These are phyloP conservation scores for Sebastes iracundus DNA, from an alignment of 2,797 vertebrate genomes.

Conservation along the genomic window DNA sequence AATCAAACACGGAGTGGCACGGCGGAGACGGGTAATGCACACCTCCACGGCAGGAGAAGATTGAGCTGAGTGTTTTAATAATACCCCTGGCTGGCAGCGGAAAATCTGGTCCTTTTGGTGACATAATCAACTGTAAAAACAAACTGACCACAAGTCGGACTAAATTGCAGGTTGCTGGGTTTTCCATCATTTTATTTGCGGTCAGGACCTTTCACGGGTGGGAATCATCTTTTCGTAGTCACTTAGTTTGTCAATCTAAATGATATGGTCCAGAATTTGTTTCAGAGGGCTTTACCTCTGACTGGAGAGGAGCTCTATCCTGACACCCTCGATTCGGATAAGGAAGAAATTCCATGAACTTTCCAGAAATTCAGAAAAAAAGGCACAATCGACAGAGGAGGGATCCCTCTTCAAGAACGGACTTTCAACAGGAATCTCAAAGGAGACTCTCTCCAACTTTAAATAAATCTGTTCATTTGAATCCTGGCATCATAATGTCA, in stretches of 20 bases:
- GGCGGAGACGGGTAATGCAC: conserved; percentile 19
- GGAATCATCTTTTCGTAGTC: neutral
- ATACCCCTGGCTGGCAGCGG: neutral
- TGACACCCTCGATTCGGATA: neutral
- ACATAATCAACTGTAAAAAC: conserved; percentile 40
- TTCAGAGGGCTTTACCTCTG: neutral
- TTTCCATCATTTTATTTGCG: conserved; percentile 2
- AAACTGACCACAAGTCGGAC: conserved; percentile 33
- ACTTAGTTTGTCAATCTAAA: conserved; percentile 9
- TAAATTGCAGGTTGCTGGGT: conserved; percentile 19
- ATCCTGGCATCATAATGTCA: neutral
- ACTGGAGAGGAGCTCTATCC: neutral
- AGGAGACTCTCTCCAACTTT: neutral
- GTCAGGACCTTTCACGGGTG: neutral
- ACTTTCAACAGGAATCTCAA: neutral
- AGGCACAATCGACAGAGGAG: neutral
- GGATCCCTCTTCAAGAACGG: neutral
- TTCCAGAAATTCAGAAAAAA: neutral
- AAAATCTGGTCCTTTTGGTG: conserved; percentile 16
- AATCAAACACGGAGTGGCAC: conserved; percentile 44
- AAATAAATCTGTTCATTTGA: neutral
- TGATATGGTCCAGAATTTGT: neutral
- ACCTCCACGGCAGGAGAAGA: conserved; percentile 7
- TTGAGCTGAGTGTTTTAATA: conserved; percentile 25
- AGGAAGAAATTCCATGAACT: neutral